Evolutionary conservation across 1,140 invertebrate genomes (phyloP).

Genomic region (Formica exsecta): DNA sequence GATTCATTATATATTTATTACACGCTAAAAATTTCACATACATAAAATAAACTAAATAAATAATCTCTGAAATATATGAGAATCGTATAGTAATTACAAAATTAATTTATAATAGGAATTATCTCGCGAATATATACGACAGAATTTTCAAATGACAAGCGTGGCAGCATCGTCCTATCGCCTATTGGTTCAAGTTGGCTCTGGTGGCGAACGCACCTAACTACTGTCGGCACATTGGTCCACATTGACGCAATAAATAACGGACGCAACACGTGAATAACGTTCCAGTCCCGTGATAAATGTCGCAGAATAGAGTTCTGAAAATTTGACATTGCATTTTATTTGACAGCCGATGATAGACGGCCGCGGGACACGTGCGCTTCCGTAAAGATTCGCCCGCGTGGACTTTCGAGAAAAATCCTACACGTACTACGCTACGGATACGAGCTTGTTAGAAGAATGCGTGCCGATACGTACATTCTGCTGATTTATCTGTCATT

Average conservation of each 20-base stretch:
- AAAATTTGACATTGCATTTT: neutral
- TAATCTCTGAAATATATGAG: neutral
- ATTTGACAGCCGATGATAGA: neutral
- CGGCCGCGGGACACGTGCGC: neutral
- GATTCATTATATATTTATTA: neutral
- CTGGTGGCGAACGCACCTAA: conserved; percentile 54
- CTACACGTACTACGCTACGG: neutral
- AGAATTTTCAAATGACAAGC: conserved; percentile 43
- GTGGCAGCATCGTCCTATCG: conserved; percentile 56
- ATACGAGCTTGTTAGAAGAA: conserved; percentile 48
- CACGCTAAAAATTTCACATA: neutral
- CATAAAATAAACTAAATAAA: neutral
- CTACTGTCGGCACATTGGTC: conserved; percentile 60
- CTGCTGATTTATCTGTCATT: conserved; percentile 55
- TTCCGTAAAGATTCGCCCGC: neutral
- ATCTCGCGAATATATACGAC: neutral
- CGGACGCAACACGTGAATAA: conserved; percentile 72
- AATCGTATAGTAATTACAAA: neutral
- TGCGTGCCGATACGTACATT: conserved; percentile 62
- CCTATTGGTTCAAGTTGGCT: conserved; percentile 50
- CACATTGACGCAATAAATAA: conserved; percentile 71
- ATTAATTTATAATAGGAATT: neutral
- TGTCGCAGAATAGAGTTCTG: conserved; percentile 19
- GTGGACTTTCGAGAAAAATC: conserved; percentile 28
- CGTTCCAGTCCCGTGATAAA: conserved; percentile 44